Evolutionary conservation across 2,888 invertebrate species (phyloP), one percentile per base, ranked within the genome.

Genomic region (Ametastegia equiseti): DNA sequence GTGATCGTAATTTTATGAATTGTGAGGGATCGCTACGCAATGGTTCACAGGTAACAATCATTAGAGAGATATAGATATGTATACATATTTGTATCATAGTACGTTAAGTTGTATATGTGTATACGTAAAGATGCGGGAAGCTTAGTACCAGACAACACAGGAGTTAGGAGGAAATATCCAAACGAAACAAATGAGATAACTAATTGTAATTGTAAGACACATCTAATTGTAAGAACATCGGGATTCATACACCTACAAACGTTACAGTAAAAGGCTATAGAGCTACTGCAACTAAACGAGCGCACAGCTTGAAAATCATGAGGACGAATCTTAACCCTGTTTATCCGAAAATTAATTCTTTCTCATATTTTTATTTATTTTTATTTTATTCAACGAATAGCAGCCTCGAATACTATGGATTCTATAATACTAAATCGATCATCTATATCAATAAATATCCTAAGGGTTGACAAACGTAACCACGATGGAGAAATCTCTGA

Each of bases 21-120:
- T 39, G 60, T 60, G 42, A 78, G 77, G 88, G 87, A 87, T 87
- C 90, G 90, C 90, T 91, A 91, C 91, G 91, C 89, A 91, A 91
- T 91, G 90, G 91, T 91, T 91, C 90, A 90, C 89, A 89, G 85
- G 88, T 88, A 85, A 83, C 84, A 84, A 85, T 85, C 82, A 82
- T 84, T 83, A 85, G 84, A 81, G 79, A 47, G 63, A 45, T 73
- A 54, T 42, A 45, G 36, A 13, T 69, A 63, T 33, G 42, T 50
- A 30, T 65, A 65, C 39, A 27, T 69, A 60, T 19, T 60, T 30
- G 60, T 60, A 60, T 60, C 6, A 23, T 60, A 30, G 13, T 47
- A 6, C 30, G 15, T 47, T 11, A 69, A 27, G 47, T 47, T 23
- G 11, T 42, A 47, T 77, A 54, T 1, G n/a, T 57, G 23, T 60